Evolutionary conservation across 1,140 invertebrate genomes (phyloP).

Genomic region (Drosophila kanapiae): DNA sequence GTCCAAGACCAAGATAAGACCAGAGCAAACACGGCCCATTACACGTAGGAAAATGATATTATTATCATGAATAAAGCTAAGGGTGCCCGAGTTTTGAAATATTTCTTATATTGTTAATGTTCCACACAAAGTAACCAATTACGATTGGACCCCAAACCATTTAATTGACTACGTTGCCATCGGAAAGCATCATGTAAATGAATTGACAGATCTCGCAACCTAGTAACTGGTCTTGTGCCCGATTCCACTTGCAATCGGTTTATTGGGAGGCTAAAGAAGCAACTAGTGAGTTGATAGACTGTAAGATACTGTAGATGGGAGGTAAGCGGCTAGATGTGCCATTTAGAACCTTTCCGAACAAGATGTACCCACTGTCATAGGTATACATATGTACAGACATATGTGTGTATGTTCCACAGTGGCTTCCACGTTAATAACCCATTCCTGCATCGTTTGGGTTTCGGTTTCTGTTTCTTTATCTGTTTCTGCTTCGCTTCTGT

Average conservation of each 20-base stretch:
- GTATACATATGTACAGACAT: background rate
- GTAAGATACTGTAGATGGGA: background rate
- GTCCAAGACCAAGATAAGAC: slow-evolving; percentile 16
- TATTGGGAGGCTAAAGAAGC: background rate
- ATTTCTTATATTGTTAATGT: background rate
- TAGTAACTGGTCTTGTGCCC: background rate
- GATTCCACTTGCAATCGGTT: background rate
- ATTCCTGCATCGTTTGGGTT: slow-evolving; percentile 5
- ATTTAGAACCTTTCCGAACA: background rate
- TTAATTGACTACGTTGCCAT: background rate
- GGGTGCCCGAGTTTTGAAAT: background rate
- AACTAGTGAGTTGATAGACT: background rate
- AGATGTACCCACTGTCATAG: background rate
- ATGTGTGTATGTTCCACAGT: background rate
- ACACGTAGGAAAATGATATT: slow-evolving; percentile 2
- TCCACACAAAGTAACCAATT: background rate
- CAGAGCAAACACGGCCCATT: background rate
- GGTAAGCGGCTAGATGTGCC: background rate
- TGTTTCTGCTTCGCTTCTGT: slow-evolving; percentile 40
- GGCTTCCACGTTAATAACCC: slow-evolving; percentile 12
- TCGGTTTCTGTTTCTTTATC: background rate
- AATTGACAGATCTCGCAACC: background rate
- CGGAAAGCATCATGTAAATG: slow-evolving; percentile 2
- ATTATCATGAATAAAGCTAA: background rate
- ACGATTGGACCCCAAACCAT: background rate